Evolutionary conservation across 2,797 vertebrate genomes (phyloP), one percentile per base, ranked within the genome.

Genomic region (Loris lydekkerianus): DNA sequence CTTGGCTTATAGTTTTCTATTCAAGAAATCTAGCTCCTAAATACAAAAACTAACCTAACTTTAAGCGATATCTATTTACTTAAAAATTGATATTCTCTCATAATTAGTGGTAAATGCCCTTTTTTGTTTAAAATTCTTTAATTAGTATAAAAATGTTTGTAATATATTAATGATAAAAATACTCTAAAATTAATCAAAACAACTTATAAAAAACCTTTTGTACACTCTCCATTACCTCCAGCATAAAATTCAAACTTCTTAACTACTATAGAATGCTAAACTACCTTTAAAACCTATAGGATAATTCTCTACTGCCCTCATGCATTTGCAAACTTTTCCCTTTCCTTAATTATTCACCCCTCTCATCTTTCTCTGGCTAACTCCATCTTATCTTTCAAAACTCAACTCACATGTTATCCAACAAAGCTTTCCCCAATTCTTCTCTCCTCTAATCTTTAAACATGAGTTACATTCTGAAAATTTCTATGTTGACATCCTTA

Each of bases 321-420:
- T 8, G 31, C 34, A 94, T 60, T 63, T 67, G 37, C 63, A 67
- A 63, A 72, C 23, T 60, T 11, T 67, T 75, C 15, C 5, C 25
- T 69, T 76, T 63, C 29, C 56, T 61, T 37, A 3, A 76, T 82
- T 75, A 65, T 34, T 77, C 49, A 43, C 14, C 40, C 18, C 7
- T 17, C 20, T 31, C 65, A 29, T 77, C 43, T 65, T 84, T 82
- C 3, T 37, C 63, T 87, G 37, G 15, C 17, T 92, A 84, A 96
- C 56, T 40, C 85, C 17, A 77, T 76, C 60, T 84, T 60, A 81
- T 14, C 76, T 86, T 83, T 85, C 82, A 94, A 85, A 92, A 92
- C 17, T 76, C 46, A 73, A 67, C 31, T 76, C 34, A 69, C 10
- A 58, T 13, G 2, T 61, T 67, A 31, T 72, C 20, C 82, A 95